phyloP scores from a whole-genome alignment of 2,797 vertebrate genomes.

The Mergus octosetaceus region DNA sequence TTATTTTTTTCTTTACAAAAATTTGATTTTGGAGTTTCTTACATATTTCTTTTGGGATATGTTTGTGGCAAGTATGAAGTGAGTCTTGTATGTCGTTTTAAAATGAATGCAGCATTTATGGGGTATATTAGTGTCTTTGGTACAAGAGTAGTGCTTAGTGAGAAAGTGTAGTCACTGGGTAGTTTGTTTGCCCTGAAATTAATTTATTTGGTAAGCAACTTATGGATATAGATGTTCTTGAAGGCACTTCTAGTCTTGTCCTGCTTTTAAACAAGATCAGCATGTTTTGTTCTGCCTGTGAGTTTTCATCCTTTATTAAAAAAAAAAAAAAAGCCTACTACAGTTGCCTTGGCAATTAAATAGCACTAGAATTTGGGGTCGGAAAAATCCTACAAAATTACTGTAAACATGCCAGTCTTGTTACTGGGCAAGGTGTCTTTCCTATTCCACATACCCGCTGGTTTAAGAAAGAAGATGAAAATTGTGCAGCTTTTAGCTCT shows the following conservation, averaged over 20 bases:
- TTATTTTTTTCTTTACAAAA: background rate
- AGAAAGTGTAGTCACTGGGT: rapidly evolving
- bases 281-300: background rate
- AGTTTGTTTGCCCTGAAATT: background rate
- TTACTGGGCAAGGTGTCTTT: background rate
- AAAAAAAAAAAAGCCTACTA: background rate
- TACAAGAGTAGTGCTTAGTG: background rate
- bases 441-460: background rate
- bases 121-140: background rate
- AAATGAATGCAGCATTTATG: background rate
- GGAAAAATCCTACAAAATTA: background rate
- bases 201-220: background rate
- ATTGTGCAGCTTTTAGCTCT: background rate
- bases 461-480: background rate
- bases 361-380: background rate
- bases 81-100: background rate
- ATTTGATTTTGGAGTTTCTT: background rate
- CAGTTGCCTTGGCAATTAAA: background rate
- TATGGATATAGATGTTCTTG: background rate
- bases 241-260: background rate
- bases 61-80: background rate
- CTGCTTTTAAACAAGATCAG: background rate
- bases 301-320: background rate
- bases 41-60: background rate
- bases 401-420: background rate